Evolutionary conservation across 2,797 vertebrate species (phyloP).

Genomic region (Lepidocolaptes lacrymiger): DNA sequence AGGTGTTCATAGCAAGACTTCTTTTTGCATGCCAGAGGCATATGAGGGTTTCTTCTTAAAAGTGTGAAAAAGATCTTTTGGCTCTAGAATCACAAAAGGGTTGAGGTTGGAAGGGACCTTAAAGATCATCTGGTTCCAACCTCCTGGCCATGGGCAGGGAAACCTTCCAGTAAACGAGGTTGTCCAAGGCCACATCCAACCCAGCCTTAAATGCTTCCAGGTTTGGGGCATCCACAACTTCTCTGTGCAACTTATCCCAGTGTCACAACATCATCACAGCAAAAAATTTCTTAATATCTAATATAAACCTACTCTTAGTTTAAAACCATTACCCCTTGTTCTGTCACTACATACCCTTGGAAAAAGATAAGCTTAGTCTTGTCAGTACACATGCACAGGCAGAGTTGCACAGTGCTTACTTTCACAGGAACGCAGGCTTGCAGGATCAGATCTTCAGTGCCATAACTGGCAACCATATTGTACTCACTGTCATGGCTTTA

Average conservation of each 20-base stretch:
- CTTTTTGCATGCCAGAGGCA: neutral
- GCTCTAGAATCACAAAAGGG: neutral
- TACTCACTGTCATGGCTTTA: neutral
- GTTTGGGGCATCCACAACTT: neutral
- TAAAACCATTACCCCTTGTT: neutral
- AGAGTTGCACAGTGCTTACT: no score
- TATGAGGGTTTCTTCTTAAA: neutral
- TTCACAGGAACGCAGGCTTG: no score
- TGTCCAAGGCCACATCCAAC: neutral
- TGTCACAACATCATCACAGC: neutral
- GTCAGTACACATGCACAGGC: no score
- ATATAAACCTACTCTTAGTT: neutral
- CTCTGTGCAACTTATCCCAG: neutral
- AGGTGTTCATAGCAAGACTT: neutral
- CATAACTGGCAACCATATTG: neutral
- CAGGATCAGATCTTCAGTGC: no score
- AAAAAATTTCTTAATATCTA: neutral
- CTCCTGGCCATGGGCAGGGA: neutral
- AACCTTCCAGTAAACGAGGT: neutral
- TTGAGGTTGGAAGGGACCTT: neutral
- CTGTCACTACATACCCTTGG: neutral
- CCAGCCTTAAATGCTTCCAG: neutral
- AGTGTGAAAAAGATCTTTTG: neutral
- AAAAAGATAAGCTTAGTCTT: neutral
- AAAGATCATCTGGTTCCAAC: neutral